Percentiles rank a stretch among this genome's conserved stretches.
phyloP scores from a whole-genome alignment of 2,888 invertebrate genomes.

The Chalcis sispes region DNA sequence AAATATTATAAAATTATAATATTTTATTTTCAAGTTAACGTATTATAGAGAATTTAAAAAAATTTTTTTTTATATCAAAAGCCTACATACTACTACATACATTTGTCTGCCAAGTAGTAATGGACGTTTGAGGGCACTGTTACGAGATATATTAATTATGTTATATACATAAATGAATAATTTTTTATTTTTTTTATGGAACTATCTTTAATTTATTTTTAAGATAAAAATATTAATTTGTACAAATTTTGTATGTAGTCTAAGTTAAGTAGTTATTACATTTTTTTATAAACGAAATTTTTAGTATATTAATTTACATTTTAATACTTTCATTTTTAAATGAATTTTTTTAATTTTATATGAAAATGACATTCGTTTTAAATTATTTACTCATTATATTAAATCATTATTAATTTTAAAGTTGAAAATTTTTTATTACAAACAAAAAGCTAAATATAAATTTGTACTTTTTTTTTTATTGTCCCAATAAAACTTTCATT shows the following conservation, averaged over 20 bases:
- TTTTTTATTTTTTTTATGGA: conserved; percentile 30
- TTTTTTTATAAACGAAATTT: conserved; percentile 9
- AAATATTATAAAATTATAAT: neutral
- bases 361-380: too few species aligned
- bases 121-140: conserved; percentile 43
- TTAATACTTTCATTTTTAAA: conserved; percentile 6
- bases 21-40: neutral
- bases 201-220: conserved; percentile 12
- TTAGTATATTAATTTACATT: neutral
- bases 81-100: neutral
- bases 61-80: neutral
- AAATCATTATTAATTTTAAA: too few species aligned
- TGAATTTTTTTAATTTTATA: conserved; percentile 13
- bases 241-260: conserved; percentile 31
- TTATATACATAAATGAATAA: conserved; percentile 22
- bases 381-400: too few species aligned
- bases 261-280: conserved; percentile 13
- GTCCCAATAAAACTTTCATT: conserved; percentile 45
- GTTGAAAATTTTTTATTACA: neutral
- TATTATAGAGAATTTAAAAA: neutral
- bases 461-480: neutral
- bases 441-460: neutral
- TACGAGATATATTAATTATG: conserved; percentile 38
- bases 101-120: conserved; percentile 28
- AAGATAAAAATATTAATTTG: conserved; percentile 13